Percentiles rank a stretch among this genome's conserved stretches.
phyloP scores from a whole-genome alignment of 2,888 invertebrate genomes.

The Drosophila siamana region DNA sequence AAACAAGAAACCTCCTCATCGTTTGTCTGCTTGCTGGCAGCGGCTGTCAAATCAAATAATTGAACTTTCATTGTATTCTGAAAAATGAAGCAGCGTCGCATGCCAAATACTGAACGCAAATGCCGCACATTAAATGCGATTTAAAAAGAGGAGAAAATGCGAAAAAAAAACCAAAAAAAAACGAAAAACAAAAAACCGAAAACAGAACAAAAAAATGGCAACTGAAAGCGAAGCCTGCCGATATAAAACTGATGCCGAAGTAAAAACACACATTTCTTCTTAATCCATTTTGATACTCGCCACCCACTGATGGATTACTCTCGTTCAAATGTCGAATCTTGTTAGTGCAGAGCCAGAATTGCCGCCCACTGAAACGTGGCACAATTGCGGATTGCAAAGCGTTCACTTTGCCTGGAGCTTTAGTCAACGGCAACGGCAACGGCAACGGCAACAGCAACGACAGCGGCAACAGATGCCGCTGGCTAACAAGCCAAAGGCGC shows the following conservation, averaged over 20 bases:
- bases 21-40: slow-evolving; percentile 42
- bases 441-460: slow-evolving; percentile 9
- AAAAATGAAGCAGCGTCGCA: slow-evolving; percentile 63
- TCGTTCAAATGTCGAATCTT: slow-evolving; percentile 77
- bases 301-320: slow-evolving; percentile 74
- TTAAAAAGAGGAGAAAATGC: slow-evolving; percentile 38
- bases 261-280: slow-evolving; percentile 60
- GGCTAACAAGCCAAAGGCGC: slow-evolving; percentile 59
- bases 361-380: slow-evolving; percentile 31
- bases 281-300: slow-evolving; percentile 71
- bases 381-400: slow-evolving; percentile 37
- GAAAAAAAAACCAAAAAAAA: background rate
- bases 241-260: slow-evolving; percentile 55
- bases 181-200: background rate
- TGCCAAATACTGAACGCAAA: slow-evolving; percentile 50
- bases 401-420: slow-evolving; percentile 30
- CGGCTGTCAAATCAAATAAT: slow-evolving; percentile 78
- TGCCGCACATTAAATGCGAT: slow-evolving; percentile 67
- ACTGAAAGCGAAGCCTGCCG: slow-evolving; percentile 21
- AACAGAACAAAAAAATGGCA: slow-evolving; percentile 21
- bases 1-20: slow-evolving; percentile 3
- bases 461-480: slow-evolving; percentile 64
- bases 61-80: slow-evolving; percentile 74
- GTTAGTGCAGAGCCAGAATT: slow-evolving; percentile 54
- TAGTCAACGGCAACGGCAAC: slow-evolving; percentile 16